Conservation (phyloP, 1,140 invertebrate species). For the Neodiprion lecontei region DNA sequence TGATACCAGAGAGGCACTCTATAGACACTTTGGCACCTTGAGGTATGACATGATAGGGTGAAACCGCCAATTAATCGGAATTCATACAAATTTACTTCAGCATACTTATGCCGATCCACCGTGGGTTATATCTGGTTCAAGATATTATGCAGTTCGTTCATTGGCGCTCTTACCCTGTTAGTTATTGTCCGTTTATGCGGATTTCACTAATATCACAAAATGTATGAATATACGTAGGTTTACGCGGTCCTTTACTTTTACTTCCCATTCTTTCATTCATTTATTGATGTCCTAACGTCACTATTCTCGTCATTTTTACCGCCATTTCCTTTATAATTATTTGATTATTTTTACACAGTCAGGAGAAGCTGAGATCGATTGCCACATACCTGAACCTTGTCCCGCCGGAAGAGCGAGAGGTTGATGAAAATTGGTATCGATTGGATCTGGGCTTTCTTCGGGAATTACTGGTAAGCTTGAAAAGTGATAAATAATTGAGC, state of each 20-base stretch:
- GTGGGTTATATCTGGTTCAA: background rate
- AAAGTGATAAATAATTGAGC: background rate
- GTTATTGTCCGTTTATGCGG: no score
- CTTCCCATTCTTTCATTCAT: no score
- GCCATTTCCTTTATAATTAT: no score
- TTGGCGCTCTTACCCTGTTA: no score
- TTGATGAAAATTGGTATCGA: slow-evolving; percentile 76
- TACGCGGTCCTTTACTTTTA: no score
- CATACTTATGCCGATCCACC: slow-evolving; percentile 1
- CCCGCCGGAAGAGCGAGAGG: slow-evolving; percentile 74
- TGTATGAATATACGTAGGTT: no score
- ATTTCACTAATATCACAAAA: no score
- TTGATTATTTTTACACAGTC: slow-evolving; percentile 60
- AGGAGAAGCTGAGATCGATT: slow-evolving; percentile 83
- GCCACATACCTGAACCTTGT: slow-evolving; percentile 87
- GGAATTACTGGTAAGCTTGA: slow-evolving; percentile 79
- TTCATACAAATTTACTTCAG: slow-evolving; percentile 16
- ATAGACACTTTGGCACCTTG: slow-evolving; percentile 85
- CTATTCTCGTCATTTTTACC: no score
- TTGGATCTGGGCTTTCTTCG: slow-evolving; percentile 82
- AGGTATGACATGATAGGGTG: slow-evolving; percentile 60
- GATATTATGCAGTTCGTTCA: slow-evolving; percentile 13
- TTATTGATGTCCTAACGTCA: no score
- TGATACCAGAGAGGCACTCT: slow-evolving; percentile 84
- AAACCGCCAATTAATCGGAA: slow-evolving; percentile 20